phyloP scores from a whole-genome alignment of 2,113 vertebrate species.

The Misgurnus anguillicaudatus region DNA sequence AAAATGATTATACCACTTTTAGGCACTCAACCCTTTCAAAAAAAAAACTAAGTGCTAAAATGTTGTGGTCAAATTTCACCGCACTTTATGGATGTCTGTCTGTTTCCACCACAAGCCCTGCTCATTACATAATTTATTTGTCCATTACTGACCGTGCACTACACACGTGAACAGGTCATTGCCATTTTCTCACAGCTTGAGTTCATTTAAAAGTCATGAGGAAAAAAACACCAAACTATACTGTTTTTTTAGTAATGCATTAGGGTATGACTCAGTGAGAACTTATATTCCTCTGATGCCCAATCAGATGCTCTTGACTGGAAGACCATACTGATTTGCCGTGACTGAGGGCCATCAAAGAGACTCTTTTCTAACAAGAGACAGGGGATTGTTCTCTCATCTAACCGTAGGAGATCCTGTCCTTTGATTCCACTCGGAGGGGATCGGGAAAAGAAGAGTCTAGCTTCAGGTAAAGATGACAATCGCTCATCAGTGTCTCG shows the following conservation, averaged over 20 bases:
- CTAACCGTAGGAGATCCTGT: conserved; percentile 64
- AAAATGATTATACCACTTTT: background rate
- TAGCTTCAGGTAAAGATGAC: conserved; percentile 62
- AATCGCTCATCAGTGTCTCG: conserved; percentile 63
- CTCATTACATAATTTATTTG: conserved; percentile 12
- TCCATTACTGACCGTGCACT: background rate
- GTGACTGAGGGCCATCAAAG: conserved; percentile 65
- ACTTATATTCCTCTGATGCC: conserved; percentile 29
- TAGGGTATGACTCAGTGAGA: background rate
- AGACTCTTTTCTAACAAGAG: conserved; percentile 58
- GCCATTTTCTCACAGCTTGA: background rate
- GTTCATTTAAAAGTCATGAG: background rate
- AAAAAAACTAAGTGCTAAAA: background rate
- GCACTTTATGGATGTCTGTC: background rate
- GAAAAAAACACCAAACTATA: background rate
- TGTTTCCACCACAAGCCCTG: conserved; percentile 1
- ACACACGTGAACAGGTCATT: background rate
- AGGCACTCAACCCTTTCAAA: background rate
- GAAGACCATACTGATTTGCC: conserved; percentile 59
- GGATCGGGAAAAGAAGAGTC: conserved; percentile 59
- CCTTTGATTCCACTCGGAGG: conserved; percentile 71
- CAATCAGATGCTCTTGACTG: conserved; percentile 51
- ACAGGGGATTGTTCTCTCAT: conserved; percentile 65
- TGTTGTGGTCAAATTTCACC: background rate
- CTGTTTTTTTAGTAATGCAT: no score